Conservation (phyloP, 2,113 vertebrate species). For the Corythaixoides concolor region DNA sequence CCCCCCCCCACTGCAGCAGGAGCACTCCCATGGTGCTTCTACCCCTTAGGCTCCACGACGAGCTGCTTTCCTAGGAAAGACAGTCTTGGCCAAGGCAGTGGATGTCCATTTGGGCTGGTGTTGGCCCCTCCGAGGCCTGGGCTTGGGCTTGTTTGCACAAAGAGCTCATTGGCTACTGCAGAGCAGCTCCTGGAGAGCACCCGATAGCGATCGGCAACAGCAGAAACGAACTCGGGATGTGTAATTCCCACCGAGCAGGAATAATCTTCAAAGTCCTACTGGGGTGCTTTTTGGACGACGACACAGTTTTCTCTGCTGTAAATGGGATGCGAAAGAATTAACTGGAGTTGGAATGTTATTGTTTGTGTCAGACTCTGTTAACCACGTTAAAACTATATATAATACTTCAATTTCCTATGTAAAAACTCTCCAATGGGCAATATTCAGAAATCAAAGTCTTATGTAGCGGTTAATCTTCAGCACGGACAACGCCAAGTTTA, state of each 20-base stretch:
- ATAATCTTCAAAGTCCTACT: slow-evolving; percentile 72
- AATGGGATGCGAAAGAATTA: slow-evolving; percentile 69
- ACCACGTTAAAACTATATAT: slow-evolving; percentile 70
- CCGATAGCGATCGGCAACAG: slow-evolving; percentile 37
- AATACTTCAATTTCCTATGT: slow-evolving; percentile 75
- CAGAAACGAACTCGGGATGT: slow-evolving; percentile 51
- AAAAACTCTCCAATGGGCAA: slow-evolving; percentile 74
- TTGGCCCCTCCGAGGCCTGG: not conserved
- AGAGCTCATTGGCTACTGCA: slow-evolving; percentile 27
- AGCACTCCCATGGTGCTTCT: accelerated
- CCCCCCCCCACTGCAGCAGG: not conserved
- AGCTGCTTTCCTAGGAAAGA: not conserved
- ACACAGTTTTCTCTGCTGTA: slow-evolving; percentile 47
- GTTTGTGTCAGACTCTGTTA: slow-evolving; percentile 74
- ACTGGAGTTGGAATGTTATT: slow-evolving; percentile 68
- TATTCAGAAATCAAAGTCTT: slow-evolving; percentile 65
- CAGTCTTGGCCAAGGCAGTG: not conserved
- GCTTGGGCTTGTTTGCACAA: slow-evolving; percentile 32
- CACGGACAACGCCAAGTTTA: slow-evolving; percentile 79
- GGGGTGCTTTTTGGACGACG: slow-evolving; percentile 56
- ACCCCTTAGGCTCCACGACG: accelerated
- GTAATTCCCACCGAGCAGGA: slow-evolving; percentile 64
- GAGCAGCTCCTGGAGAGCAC: slow-evolving; percentile 55
- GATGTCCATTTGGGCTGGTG: slow-evolving; percentile 13
- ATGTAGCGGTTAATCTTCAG: slow-evolving; percentile 67